Evolutionary conservation across 2,113 vertebrate genomes (phyloP).

Genomic region (Polypterus bichir): DNA sequence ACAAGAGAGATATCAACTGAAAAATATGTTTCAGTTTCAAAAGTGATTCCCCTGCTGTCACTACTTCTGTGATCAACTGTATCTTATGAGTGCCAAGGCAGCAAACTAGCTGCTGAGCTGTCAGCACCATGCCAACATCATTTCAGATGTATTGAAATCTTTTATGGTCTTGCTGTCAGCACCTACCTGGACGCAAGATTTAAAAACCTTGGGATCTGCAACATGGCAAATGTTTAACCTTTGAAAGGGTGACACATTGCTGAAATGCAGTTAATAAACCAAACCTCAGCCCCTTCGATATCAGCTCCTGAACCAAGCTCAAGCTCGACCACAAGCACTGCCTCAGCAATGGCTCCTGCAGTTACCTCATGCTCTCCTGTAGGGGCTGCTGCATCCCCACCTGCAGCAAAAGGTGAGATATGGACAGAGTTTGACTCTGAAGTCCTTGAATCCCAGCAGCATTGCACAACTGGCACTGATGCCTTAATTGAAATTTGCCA

Average conservation of each 20-base stretch:
- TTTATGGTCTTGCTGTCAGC: constrained; percentile 12
- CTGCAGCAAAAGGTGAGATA: constrained; percentile 17
- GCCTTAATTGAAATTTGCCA: constrained; percentile 14
- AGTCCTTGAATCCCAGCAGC: constrained; percentile 10
- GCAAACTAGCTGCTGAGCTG: constrained; percentile 18
- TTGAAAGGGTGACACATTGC: not conserved
- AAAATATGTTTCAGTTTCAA: constrained; percentile 21
- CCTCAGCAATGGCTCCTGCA: not conserved
- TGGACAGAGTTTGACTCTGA: constrained; percentile 17
- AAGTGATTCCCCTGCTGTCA: constrained; percentile 14
- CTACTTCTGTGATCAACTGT: constrained; percentile 12
- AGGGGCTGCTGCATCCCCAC: too few relatives aligned
- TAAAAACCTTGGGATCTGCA: constrained; percentile 5
- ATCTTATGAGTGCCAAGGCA: constrained; percentile 8
- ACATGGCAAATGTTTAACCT: constrained; percentile 7
- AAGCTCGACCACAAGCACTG: constrained; percentile 7
- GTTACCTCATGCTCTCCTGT: not conserved
- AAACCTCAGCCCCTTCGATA: not conserved
- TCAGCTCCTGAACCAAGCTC: constrained; percentile 1
- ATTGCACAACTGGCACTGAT: constrained; percentile 16
- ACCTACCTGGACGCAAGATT: constrained; percentile 11
- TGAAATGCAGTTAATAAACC: constrained; percentile 9
- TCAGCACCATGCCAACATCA: not conserved
- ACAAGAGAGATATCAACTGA: constrained; percentile 16
- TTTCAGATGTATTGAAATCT: constrained; percentile 2